Evolutionary conservation across 1,140 invertebrate genomes (phyloP).

Genomic region (Sipha flava): DNA sequence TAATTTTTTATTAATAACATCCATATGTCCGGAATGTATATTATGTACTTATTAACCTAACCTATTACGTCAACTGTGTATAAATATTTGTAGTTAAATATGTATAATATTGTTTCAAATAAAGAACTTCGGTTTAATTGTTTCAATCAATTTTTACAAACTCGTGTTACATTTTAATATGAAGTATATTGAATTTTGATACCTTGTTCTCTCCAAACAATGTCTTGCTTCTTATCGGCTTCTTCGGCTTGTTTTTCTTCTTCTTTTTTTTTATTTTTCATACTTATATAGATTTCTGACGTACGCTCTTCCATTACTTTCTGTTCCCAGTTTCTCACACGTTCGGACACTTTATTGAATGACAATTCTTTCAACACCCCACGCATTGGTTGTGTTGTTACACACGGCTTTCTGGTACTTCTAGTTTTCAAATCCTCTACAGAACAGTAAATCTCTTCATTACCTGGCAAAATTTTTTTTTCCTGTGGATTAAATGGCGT

Average conservation of each 20-base stretch:
- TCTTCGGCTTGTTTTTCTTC: constrained; percentile 51
- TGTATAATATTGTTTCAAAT: too few relatives aligned
- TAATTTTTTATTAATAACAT: too few relatives aligned
- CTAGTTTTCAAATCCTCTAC: constrained; percentile 52
- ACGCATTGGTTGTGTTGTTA: constrained; percentile 39
- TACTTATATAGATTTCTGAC: constrained; percentile 50
- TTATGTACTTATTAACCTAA: too few relatives aligned
- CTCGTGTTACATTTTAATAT: too few relatives aligned
- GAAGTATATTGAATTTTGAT: too few relatives aligned
- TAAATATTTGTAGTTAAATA: too few relatives aligned
- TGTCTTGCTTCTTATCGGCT: constrained; percentile 49
- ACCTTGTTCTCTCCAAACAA: constrained; percentile 57
- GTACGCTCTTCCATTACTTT: constrained; percentile 53
- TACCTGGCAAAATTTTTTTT: constrained; percentile 42
- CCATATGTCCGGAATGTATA: too few relatives aligned
- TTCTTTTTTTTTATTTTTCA: constrained; percentile 49
- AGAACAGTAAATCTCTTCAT: constrained; percentile 53
- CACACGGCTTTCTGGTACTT: constrained; percentile 35
- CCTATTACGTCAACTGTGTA: too few relatives aligned
- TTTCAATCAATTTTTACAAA: too few relatives aligned
- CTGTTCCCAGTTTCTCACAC: constrained; percentile 55
- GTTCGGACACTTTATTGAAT: constrained; percentile 46
- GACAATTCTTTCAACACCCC: constrained; percentile 50
- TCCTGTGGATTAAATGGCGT: constrained; percentile 41
- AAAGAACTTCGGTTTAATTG: too few relatives aligned